Conservation (phyloP, 2,797 vertebrate species). For the Acipenser ruthenus region DNA sequence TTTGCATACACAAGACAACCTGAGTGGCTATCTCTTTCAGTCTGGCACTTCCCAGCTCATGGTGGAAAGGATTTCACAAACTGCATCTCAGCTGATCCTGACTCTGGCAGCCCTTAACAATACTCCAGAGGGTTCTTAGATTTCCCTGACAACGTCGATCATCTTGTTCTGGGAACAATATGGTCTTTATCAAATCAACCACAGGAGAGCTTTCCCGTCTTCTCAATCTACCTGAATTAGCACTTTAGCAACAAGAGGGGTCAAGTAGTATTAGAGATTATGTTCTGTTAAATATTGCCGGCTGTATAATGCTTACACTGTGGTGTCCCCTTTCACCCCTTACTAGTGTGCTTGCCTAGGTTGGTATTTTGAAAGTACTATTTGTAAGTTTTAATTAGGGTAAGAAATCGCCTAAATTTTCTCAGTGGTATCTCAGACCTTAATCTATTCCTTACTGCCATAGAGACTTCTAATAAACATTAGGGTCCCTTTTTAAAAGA, state of each 20-base stretch:
- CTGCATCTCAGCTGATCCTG: slow-evolving; percentile 56
- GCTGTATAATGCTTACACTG: slow-evolving; percentile 25
- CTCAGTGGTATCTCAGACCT: no score
- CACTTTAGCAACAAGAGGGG: slow-evolving; percentile 21
- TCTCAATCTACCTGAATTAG: slow-evolving; percentile 33
- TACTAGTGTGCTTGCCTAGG: slow-evolving; percentile 19
- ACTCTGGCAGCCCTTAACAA: slow-evolving; percentile 49
- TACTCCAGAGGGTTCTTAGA: slow-evolving; percentile 49
- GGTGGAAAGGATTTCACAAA: slow-evolving; percentile 49
- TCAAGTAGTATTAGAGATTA: slow-evolving; percentile 34
- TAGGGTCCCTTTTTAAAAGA: no score
- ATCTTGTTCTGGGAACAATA: slow-evolving; percentile 44
- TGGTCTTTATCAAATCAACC: slow-evolving; percentile 42
- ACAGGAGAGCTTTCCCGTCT: slow-evolving; percentile 30
- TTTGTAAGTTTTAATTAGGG: no score
- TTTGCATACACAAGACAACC: slow-evolving; percentile 17
- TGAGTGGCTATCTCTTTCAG: slow-evolving; percentile 29
- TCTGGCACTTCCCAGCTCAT: slow-evolving; percentile 40
- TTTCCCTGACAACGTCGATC: slow-evolving; percentile 48
- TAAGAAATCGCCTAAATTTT: no score
- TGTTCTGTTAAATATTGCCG: slow-evolving; percentile 15
- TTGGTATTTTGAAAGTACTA: slow-evolving; percentile 23
- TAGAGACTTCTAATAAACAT: no score
- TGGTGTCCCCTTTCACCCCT: slow-evolving; percentile 34
- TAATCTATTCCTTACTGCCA: no score